Evolutionary conservation across 2,888 invertebrate genomes (phyloP), one percentile per base, ranked within the genome.

Genomic region (Drosophila mayaguana): DNA sequence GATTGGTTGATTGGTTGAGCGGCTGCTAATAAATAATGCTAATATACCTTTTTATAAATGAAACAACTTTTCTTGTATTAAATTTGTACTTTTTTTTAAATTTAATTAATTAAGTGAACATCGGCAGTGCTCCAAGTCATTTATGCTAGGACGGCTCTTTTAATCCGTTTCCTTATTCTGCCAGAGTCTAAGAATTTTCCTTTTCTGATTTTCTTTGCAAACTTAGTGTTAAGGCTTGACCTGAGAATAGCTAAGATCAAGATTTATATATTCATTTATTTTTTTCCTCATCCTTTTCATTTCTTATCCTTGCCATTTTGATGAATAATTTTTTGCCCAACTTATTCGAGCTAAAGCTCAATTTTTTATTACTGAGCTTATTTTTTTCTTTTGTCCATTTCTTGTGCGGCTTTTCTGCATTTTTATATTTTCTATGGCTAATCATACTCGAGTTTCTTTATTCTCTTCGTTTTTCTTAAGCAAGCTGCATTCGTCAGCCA

Each of bases 401-500:
- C 18, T 55, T 9, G n/a, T 18, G 55, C 38, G 48, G 16, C 25
- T 54, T 66, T 40, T 34, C n/a, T 36, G 16, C 43, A 16, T 7
- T 18, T 25, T 45, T 63, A 53, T 38, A 34, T 38, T 40, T 22
- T 43, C 43, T 54, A 36, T 20, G 50, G 67, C 62, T 60, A 72
- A 72, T 59, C 61, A 55, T 43, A 61, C 55, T 71, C 57, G 53
- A 54, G 50, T 51, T 78, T 54, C 54, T 75, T 63, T 63, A 36
- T 68, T 45, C 32, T 43, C 56, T 57, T 54, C 1, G 1, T 22
- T 36, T 51, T 51, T 42, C 34, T 25, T 7, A 22, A 40, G n/a
- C 25, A 57, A 67, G 50, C 64, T 76, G 57, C 75, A 75, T 72
- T 72, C 66, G 76, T 66, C 72, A 59, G 45, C 46, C 65, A 59